These are phyloP conservation scores for Lathronympha strigana DNA, from an alignment of 2,888 invertebrate species.

Conservation along the genomic window DNA sequence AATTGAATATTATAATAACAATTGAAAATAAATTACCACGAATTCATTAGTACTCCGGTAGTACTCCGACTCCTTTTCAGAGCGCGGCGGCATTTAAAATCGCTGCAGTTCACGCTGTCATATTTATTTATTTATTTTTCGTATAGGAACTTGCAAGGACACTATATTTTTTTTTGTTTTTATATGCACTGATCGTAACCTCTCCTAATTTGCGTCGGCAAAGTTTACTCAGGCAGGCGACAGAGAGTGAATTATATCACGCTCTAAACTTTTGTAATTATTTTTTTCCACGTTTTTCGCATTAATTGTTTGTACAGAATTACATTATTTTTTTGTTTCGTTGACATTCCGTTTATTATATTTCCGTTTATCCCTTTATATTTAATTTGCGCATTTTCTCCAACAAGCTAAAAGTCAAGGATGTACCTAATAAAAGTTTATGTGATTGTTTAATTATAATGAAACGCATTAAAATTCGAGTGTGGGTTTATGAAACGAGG, in stretches of 20 bases:
- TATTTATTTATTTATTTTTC: too few relatives aligned
- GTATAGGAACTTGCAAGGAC: neutral
- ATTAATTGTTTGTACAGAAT: conserved; percentile 39
- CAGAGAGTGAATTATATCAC: conserved; percentile 40
- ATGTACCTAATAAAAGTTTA: too few relatives aligned
- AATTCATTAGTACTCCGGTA: too few relatives aligned
- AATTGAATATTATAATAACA: too few relatives aligned
- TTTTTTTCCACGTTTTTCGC: conserved; percentile 29
- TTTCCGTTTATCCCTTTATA: neutral
- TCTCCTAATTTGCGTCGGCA: neutral
- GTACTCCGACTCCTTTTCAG: too few relatives aligned
- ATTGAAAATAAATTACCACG: too few relatives aligned
- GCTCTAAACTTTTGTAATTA: conserved; percentile 43
- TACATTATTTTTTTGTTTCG: conserved; percentile 1
- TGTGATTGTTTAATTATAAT: too few relatives aligned
- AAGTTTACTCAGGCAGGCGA: conserved; percentile 26
- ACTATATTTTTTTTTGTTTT: neutral
- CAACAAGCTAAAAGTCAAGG: too few relatives aligned
- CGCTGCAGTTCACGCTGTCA: too few relatives aligned
- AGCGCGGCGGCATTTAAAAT: too few relatives aligned
- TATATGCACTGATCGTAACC: neutral
- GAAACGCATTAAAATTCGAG: too few relatives aligned
- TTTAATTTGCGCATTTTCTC: neutral
- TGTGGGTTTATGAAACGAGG: too few relatives aligned
- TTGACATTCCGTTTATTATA: neutral